A percentile compares a stretch with the other conserved stretches of the same genome.
These are phyloP conservation scores for Pampusana beccarii DNA, from an alignment of 2,113 vertebrate species.

Conservation along the genomic window DNA sequence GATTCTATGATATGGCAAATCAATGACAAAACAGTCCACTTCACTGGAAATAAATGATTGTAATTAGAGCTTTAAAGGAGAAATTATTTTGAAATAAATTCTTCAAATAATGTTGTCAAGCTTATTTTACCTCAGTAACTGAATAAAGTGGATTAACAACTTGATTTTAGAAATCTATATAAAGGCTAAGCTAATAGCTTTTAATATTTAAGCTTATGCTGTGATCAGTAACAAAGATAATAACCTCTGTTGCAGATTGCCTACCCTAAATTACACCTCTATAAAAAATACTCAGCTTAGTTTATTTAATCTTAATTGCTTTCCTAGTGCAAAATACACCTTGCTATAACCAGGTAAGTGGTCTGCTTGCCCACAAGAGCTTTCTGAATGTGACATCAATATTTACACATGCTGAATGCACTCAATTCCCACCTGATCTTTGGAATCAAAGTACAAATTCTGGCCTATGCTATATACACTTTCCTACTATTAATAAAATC, in stretches of 20 bases:
- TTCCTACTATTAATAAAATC: background rate
- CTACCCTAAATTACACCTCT: background rate
- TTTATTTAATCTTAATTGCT: constrained; percentile 20
- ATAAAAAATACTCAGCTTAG: background rate
- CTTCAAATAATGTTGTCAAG: background rate
- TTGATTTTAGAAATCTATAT: constrained; percentile 21
- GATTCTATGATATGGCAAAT: background rate
- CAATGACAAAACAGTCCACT: background rate
- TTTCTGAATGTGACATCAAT: background rate
- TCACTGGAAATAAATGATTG: background rate
- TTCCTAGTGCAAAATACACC: constrained; percentile 29
- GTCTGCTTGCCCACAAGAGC: background rate
- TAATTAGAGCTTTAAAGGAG: background rate
- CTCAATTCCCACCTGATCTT: background rate
- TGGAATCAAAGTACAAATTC: constrained; percentile 48
- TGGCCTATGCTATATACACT: background rate
- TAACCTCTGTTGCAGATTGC: background rate
- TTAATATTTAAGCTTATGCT: background rate
- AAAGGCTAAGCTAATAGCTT: constrained; percentile 5
- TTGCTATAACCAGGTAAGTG: background rate
- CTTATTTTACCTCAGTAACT: background rate
- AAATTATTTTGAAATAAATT: background rate
- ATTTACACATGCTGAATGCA: constrained; percentile 3
- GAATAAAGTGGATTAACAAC: background rate
- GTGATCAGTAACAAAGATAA: background rate